phyloP scores from a whole-genome alignment of 30 jellyfish, hydroid and myxozoan species.

The Turritopsis rubra region DNA sequence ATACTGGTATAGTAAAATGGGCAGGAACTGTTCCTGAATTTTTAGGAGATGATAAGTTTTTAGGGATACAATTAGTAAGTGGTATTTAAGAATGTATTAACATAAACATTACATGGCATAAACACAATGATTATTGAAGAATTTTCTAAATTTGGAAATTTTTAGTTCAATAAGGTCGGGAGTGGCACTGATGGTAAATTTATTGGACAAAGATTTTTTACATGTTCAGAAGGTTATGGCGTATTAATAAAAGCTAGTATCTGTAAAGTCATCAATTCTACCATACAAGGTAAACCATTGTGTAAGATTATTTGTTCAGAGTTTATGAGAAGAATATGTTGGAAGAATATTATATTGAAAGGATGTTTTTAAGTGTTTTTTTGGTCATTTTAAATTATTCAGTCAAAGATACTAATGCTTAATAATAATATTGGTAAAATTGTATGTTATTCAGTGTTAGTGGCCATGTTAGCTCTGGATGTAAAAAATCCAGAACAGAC shows the following conservation, averaged over 20 bases:
- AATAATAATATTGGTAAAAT: no score
- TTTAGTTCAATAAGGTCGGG: not conserved
- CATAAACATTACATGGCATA: no score
- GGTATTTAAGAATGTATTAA: not conserved
- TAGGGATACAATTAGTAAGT: not conserved
- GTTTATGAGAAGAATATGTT: no score
- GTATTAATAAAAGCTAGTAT: not conserved
- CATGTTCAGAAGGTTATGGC: not conserved
- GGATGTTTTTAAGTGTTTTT: no score
- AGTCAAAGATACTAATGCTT: no score
- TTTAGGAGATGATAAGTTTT: not conserved
- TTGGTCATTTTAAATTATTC: no score
- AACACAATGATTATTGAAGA: not conserved
- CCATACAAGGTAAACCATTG: not conserved
- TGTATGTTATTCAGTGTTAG: no score
- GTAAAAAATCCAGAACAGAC: no score
- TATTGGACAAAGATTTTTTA: not conserved
- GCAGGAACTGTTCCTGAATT: not conserved
- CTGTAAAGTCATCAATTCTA: not conserved
- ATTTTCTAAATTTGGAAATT: no score
- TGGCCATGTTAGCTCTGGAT: no score
- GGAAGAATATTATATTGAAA: no score
- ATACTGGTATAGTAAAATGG: slow-evolving; percentile 2
- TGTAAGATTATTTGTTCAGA: no score
- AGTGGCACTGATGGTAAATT: slow-evolving; percentile 11